Evolutionary conservation across 2,113 vertebrate genomes (phyloP), one percentile per base, ranked within the genome.

Genomic region (Paramisgurnus dabryanus): DNA sequence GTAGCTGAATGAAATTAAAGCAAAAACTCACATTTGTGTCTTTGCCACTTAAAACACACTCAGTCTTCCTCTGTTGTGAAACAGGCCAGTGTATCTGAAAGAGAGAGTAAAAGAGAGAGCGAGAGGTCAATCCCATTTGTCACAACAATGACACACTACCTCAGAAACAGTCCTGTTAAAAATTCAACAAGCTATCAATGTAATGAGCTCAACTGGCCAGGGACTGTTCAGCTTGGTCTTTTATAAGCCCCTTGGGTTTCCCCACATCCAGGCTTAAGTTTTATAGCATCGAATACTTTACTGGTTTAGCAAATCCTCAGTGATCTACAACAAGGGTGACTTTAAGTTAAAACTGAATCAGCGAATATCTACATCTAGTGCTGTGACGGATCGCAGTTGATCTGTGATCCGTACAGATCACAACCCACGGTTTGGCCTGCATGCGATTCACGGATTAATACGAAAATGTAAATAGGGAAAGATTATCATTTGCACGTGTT

Each of bases 11-110:
- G n/a, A 65, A 66, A 74, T 85, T 69, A 76, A 75, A 71, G 55
- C 7, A 4, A 6, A 7, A 82, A 98, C 98, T 97, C 91, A 99
- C 98, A 0, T 96, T 96, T 90, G 93, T 94, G 79, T 98, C 96
- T 89, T 98, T 99, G 89, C 98, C 97, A 0, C 95, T 97, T 73
- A 98, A 90, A 77, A 98, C 92, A 27, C 98, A 99, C 85, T 99
- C 97, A 43, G 95, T 96, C 0, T 94, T 96, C 89, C 96, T 95
- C 87, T 97, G 95, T 72, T 95, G 94, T 53, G 96, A 95, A 0
- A 98, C 98, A 0, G 97, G 96, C 98, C 98, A 99, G 80, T 99
- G 97, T 88, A 99, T 97, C 98, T 99, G 91, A 12, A 66, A 83
- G 82, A 53, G 49, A 68, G 71, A 61, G 71, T 88, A 7, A 74